Percentiles rank a stretch among this genome's conserved stretches.
Conservation (phyloP, 2,888 invertebrate species). For the Drosophila rellima region DNA sequence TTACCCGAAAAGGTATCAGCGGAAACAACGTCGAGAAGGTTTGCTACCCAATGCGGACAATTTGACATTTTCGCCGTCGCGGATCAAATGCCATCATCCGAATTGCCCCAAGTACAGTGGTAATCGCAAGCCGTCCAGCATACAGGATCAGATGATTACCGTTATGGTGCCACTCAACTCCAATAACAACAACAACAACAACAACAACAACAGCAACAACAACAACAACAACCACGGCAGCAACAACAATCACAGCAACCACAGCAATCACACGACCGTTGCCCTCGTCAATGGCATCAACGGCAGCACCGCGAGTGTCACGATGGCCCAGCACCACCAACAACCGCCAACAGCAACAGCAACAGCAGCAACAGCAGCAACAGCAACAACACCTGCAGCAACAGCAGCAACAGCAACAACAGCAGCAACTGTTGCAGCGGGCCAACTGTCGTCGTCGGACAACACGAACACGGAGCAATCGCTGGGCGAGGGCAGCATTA, state of each 20-base stretch:
- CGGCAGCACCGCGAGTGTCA: conserved; percentile 57
- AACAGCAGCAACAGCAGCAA: conserved; percentile 1
- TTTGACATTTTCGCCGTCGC: conserved; percentile 85
- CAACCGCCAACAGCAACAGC: conserved; percentile 43
- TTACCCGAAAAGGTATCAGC: conserved; percentile 81
- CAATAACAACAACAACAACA: conserved; percentile 81
- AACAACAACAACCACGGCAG: conserved; percentile 44
- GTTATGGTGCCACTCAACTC: conserved; percentile 86
- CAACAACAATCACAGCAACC: conserved; percentile 13
- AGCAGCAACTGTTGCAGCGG: conserved; percentile 1
- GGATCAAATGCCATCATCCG: conserved; percentile 86
- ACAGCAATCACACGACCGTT: conserved; percentile 47
- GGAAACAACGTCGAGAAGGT: conserved; percentile 85
- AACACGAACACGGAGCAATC: conserved; percentile 85
- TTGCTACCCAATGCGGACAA: conserved; percentile 85
- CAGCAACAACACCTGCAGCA: conserved; percentile 42
- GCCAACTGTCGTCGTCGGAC: conserved; percentile 83
- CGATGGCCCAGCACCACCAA: conserved; percentile 52
- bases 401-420: background rate
- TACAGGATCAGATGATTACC: conserved; percentile 86
- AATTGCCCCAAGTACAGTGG: conserved; percentile 85
- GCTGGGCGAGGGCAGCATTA: conserved; percentile 56
- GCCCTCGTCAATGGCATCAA: conserved; percentile 62
- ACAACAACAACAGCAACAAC: conserved; percentile 60
- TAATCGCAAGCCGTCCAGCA: conserved; percentile 84